Base-by-base conservation (phyloP, 1,140 invertebrate genomes). In the Lucilia sericata region DNA sequence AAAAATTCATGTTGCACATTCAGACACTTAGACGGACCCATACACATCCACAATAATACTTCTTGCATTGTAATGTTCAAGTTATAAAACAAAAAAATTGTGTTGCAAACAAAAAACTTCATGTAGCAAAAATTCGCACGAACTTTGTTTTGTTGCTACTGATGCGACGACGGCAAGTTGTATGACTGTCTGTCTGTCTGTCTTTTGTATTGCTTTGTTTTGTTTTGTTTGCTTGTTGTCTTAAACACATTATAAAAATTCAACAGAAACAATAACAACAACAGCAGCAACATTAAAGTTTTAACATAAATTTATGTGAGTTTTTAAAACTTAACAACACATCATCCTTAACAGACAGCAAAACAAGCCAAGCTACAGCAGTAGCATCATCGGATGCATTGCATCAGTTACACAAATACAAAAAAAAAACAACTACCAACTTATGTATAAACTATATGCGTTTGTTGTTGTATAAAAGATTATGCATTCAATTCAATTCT, bases 291-390 rank as follows among this genome's bases (percentile, higher is more conserved):
- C 14, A 60, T 60, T 70, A 70, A 70, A 70, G n/a, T n/a, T 70
- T 70, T 25, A 70, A 25, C n/a, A 25, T 70, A 25, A 70, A 70
- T 70, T 70, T 70, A 70, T 70, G 65, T 70, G 65, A 70, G 65
- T 70, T 70, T 42, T 70, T 70, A 70, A 70, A 70, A 70, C 65
- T 70, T 70, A 70, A 70, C n/a, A 70, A 19, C 65, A n/a, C 60
- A 70, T 25, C 19, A 70, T 19, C 65, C 21, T 70, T n/a, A 70
- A 5, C 65, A 5, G 10, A 5, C 51, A 60, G 51, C 51, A 30
- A 30, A n/a, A n/a, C n/a, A n/a, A 19, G 65, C 65, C 25, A 30
- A 60, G 17, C 55, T 17, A 5, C 5, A n/a, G 55, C 55, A n/a
- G 5, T 60, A 14, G 14, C 65, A 70, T 25, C n/a, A 70, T 70